Percentiles rank a stretch among this genome's conserved stretches.
Evolutionary conservation across 2,888 invertebrate genomes (phyloP).

Genomic region (Clunio marinus): DNA sequence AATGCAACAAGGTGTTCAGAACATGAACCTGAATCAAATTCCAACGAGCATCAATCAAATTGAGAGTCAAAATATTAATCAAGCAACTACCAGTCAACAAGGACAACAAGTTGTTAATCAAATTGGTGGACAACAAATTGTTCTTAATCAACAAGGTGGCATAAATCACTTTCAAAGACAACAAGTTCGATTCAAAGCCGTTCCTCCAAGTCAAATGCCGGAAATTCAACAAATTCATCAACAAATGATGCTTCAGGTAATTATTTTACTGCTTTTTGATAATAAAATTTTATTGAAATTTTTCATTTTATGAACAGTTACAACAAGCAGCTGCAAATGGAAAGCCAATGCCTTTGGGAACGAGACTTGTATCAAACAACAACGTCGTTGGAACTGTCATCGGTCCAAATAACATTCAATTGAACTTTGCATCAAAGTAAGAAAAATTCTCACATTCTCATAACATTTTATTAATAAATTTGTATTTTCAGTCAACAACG

Average conservation of each 20-base stretch:
- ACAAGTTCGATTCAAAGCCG: slow-evolving; percentile 41
- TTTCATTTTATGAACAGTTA: slow-evolving; percentile 50
- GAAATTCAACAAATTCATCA: slow-evolving; percentile 53
- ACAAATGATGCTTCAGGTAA: slow-evolving; percentile 55
- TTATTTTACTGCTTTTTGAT: slow-evolving; percentile 30
- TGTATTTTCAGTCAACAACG: slow-evolving; percentile 38
- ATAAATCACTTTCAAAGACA: slow-evolving; percentile 20
- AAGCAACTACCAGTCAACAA: slow-evolving; percentile 16
- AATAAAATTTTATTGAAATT: not conserved
- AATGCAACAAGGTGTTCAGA: slow-evolving; percentile 42
- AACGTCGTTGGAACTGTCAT: slow-evolving; percentile 44
- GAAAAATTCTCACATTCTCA: not conserved
- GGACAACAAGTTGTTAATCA: slow-evolving; percentile 19
- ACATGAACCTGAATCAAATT: slow-evolving; percentile 36
- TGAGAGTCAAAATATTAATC: slow-evolving; percentile 46
- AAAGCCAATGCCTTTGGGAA: slow-evolving; percentile 56
- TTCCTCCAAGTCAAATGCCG: slow-evolving; percentile 41
- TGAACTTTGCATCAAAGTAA: not conserved
- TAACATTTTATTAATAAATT: not conserved
- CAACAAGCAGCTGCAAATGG: slow-evolving; percentile 63
- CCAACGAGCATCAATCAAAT: slow-evolving; percentile 1
- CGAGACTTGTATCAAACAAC: slow-evolving; percentile 56
- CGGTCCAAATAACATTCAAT: slow-evolving; percentile 28
- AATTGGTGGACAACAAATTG: slow-evolving; percentile 10
- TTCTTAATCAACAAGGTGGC: slow-evolving; percentile 40